Evolutionary conservation across 2,113 vertebrate species (phyloP).

Genomic region (Rhinoptilus africanus): DNA sequence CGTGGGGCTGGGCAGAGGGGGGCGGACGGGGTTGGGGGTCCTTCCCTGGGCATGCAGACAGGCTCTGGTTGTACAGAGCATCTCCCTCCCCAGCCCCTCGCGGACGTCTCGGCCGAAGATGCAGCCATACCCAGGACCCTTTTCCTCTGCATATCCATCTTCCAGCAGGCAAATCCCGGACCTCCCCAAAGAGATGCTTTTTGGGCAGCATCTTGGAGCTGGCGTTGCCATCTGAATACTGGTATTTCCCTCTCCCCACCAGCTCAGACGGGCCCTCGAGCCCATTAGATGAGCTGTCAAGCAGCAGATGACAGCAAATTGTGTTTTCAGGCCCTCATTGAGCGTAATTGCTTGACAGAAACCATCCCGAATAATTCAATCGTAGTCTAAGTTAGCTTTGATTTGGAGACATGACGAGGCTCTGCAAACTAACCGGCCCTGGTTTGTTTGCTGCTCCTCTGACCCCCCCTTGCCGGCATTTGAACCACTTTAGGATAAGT

Average conservation of each 20-base stretch:
- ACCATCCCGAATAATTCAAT: conserved; percentile 26
- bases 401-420: background rate
- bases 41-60: background rate
- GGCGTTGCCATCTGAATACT: background rate
- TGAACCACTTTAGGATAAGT: background rate
- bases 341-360: conserved; percentile 16
- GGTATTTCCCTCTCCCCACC: background rate
- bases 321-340: background rate
- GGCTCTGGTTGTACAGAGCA: conserved; percentile 48
- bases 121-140: background rate
- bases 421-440: background rate
- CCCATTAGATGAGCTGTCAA: background rate
- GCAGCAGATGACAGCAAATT: background rate
- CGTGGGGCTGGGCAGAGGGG: background rate
- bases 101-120: background rate
- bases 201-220: background rate
- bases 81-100: background rate
- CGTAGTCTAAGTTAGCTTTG: background rate
- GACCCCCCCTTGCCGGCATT: background rate
- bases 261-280: background rate
- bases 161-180: background rate
- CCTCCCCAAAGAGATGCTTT: background rate
- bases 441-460: background rate
- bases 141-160: background rate
- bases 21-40: background rate